These are phyloP conservation scores for Dendropsophus ebraccatus DNA, from an alignment of 2,113 vertebrate genomes.

Conservation along the genomic window DNA sequence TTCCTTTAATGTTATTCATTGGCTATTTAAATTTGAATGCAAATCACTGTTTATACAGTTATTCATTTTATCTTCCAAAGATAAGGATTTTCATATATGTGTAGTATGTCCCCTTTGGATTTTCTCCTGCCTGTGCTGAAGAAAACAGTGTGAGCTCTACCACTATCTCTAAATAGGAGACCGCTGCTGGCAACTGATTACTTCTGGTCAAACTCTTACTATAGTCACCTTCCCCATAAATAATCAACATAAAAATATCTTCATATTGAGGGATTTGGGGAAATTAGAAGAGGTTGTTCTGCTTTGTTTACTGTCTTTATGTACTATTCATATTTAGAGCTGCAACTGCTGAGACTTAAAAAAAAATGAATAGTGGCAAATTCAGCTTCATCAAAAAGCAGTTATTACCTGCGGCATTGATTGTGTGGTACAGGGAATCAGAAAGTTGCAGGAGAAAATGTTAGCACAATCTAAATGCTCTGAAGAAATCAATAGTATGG, in stretches of 20 bases:
- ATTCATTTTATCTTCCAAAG: background rate
- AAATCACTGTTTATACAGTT: too few species aligned
- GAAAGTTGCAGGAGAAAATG: slow-evolving; percentile 53
- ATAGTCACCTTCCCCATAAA: background rate
- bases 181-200: background rate
- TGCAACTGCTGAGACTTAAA: background rate
- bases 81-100: too few species aligned
- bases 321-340: slow-evolving; percentile 37
- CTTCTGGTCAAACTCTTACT: background rate
- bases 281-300: slow-evolving; percentile 1
- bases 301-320: background rate
- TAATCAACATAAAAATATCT: background rate
- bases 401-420: slow-evolving; percentile 49
- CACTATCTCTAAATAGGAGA: background rate
- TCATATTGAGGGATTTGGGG: background rate
- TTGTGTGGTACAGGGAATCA: slow-evolving; percentile 36
- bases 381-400: slow-evolving; percentile 32
- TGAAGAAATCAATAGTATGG: slow-evolving; percentile 55
- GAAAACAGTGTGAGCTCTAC: background rate
- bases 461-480: slow-evolving; percentile 55
- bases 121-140: background rate
- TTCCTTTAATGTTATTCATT: too few species aligned
- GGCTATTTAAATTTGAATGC: too few species aligned
- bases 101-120: too few species aligned
- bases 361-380: slow-evolving; percentile 47